phyloP scores from a whole-genome alignment of 2,888 invertebrate genomes.

The Penaeus monodon region DNA sequence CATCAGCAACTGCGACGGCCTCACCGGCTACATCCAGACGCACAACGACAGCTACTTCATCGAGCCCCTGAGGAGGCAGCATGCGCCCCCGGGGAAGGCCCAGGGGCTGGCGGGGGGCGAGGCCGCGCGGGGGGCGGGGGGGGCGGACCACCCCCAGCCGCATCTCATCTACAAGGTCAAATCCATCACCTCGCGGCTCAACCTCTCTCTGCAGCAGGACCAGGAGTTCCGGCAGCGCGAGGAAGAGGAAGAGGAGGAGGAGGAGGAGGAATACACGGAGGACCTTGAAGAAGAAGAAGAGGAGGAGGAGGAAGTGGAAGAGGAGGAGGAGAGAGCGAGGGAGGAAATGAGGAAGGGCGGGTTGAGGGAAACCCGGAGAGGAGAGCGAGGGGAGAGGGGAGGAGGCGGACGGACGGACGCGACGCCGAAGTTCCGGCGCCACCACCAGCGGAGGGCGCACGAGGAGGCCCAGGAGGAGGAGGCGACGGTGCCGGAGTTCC shows the following conservation, averaged over 20 bases:
- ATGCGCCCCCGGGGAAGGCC: background rate
- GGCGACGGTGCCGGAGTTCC: background rate
- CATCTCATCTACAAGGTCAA: slow-evolving; percentile 61
- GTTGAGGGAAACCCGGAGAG: background rate
- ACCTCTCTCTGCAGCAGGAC: slow-evolving; percentile 59
- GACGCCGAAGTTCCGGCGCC: slow-evolving; percentile 7
- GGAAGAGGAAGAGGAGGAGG: slow-evolving; percentile 4
- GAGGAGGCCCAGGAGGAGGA: slow-evolving; percentile 19
- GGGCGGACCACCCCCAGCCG: slow-evolving; percentile 27
- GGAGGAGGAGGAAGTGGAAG: background rate
- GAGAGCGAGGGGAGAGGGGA: slow-evolving; percentile 8
- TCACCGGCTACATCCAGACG: slow-evolving; percentile 62
- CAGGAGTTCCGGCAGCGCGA: slow-evolving; percentile 31
- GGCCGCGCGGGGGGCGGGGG: background rate
- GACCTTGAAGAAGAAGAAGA: background rate
- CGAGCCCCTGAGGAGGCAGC: slow-evolving; percentile 44
- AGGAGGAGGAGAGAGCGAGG: background rate
- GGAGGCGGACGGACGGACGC: background rate
- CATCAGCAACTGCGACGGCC: slow-evolving; percentile 60
- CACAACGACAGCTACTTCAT: slow-evolving; percentile 62
- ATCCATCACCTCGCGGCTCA: slow-evolving; percentile 45
- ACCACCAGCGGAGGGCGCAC: background rate
- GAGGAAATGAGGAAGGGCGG: slow-evolving; percentile 26
- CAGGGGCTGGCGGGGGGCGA: background rate
- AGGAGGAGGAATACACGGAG: slow-evolving; percentile 7